Base-by-base conservation (phyloP, 2,888 invertebrate genomes). In the Therioaphis trifolii region DNA sequence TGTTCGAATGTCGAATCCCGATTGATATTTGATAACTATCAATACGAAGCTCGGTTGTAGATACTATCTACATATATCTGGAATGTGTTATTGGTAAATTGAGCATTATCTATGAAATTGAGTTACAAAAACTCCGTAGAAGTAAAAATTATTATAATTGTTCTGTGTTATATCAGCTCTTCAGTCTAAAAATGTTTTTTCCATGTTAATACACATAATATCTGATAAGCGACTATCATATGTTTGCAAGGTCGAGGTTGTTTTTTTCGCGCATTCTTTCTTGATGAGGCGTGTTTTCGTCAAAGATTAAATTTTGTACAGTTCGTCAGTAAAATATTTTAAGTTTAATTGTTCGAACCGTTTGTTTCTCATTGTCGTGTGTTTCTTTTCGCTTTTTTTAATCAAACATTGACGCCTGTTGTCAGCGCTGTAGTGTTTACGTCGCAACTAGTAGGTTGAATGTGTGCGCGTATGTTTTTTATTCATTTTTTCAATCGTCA, bases 261-360 rank as follows among this genome's bases (percentile, higher is more conserved):
- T 82, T 82, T 74, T 74, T 82, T 82, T 74, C 63, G 82, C 63
- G 27, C 82, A 82, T 82, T 82, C 82, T 21, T 82, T 49, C 18
- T 74, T 21, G 52, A 40, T 63, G 82, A 80, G 82, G 82, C 82
- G 82, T 82, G 82, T 82, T 82, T 82, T 82, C 80, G 82, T 82
- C 52, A 72, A 74, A n/a, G n/a, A n/a, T n/a, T n/a, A n/a, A 82
- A 74, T 72, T 74, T 66, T 72, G 72, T 82, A 72, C 63, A 63
- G 74, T 76, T 63, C 49, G 80, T 35, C 29, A 35, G 24, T 63
- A 12, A 35, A 80, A 35, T 40, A 61, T 61, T 21, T 35, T 61
- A 61, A 61, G n/a, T 79, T 24, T 18, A 52, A 21, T 72, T 63
- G 61, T 35, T 12, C 18, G 21, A 46, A 35, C 18, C 58, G 71